Evolutionary conservation across 2,113 vertebrate species (phyloP), one percentile per base, ranked within the genome.

Genomic region (Philantomba maxwellii): DNA sequence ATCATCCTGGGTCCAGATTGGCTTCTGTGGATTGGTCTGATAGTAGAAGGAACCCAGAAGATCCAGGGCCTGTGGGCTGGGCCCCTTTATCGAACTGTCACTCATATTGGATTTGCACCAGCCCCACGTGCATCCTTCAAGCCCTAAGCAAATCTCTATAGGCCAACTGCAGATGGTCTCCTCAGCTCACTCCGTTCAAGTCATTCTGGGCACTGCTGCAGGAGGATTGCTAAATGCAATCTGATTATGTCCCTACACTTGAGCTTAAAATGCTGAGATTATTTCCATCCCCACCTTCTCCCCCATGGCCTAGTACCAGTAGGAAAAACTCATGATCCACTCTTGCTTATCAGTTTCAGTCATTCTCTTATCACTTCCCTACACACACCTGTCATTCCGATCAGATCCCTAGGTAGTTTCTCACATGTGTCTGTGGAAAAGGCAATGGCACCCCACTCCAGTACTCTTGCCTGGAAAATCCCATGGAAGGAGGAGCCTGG

Each of bases 11-110:
- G 25, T 66, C 19, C 13, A 7, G 30, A n/a, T 39, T 80, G 58
- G 17, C 13, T 73, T 39, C 16, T 49, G 23, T 30, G 78, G 39
- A 10, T 66, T 12, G 58, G 8, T 87, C 25, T 81, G 45, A 57
- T 7, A 87, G 83, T 12, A 51, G n/a, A 53, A 77, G 28, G 28
- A 57, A 28, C 7, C 4, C 10, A 75, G 49, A 28, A 80, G 36
- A 2, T 12, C 0, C 21, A 10, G 19, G 14, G 8, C 36, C 43
- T 95, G 2, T 49, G 21, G 39, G 4, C 11, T 36, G 13, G 3
- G 58, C 39, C 45, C 33, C 53, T 57, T 2, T 36, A 11, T 26
- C 5, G 0, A 7, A 1, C 3, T 3, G 2, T 26, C 36, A 16
- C 51, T 47, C 21, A 57, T 4, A 58, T 23, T 14, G 5, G 0